These are phyloP conservation scores for Siphonodentalium dalli DNA, from an alignment of 2,888 invertebrate species.

Conservation along the genomic window DNA sequence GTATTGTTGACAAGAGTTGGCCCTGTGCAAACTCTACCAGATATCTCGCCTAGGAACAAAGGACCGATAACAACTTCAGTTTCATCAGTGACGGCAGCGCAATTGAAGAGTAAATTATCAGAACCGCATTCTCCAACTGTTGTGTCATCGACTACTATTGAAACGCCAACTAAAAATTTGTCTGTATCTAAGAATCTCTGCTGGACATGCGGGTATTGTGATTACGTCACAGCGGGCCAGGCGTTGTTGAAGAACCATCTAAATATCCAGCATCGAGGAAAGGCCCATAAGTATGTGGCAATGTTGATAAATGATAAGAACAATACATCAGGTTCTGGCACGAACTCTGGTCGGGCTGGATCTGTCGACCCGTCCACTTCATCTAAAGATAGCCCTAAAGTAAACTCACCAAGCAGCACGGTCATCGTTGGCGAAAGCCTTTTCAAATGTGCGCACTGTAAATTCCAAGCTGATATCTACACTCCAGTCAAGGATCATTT, in stretches of 20 bases:
- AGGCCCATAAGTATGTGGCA: constrained; percentile 48
- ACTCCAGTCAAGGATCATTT: constrained; percentile 42
- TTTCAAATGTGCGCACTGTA: constrained; percentile 50
- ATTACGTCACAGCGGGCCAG: constrained; percentile 45
- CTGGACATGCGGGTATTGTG: constrained; percentile 54
- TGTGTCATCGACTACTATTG: too few species aligned
- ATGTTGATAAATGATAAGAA: too few species aligned
- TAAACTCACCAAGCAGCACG: too few species aligned
- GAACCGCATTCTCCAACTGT: too few species aligned
- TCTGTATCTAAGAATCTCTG: constrained; percentile 41
- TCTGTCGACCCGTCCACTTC: not conserved
- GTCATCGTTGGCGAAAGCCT: too few species aligned
- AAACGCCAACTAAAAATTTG: too few species aligned
- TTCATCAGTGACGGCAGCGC: constrained; percentile 1
- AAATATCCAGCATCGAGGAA: constrained; percentile 38
- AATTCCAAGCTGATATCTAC: constrained; percentile 29
- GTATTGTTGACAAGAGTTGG: too few species aligned
- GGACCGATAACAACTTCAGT: constrained; percentile 14
- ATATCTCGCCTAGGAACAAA: constrained; percentile 28
- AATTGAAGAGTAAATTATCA: too few species aligned
- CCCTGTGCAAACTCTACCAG: constrained; percentile 28
- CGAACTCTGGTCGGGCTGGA: not conserved
- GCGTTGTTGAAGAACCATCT: constrained; percentile 47
- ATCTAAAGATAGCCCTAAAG: too few species aligned
- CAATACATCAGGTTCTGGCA: not conserved